A percentile compares a stretch with the other conserved stretches of the same genome.
These are phyloP conservation scores for Sarcophaga rosellei DNA, from an alignment of 2,888 invertebrate genomes.

Conservation along the genomic window DNA sequence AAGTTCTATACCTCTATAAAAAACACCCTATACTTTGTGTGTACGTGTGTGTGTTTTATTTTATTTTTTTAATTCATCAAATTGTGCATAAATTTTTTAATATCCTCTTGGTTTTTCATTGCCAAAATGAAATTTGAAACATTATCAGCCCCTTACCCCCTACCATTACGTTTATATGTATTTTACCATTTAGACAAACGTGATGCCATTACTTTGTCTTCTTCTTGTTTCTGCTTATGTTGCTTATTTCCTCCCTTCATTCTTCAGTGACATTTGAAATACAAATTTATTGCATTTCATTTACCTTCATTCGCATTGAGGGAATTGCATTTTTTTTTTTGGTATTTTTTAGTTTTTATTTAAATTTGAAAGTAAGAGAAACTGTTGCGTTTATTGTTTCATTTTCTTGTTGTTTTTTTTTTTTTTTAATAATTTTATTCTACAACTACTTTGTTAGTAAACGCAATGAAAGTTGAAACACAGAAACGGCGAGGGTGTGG, in stretches of 20 bases:
- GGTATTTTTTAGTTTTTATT: conserved; percentile 20
- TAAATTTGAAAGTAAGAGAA: background rate
- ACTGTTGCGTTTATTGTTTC: conserved; percentile 18
- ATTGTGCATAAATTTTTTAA: no score
- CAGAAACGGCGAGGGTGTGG: background rate
- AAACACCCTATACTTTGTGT: background rate
- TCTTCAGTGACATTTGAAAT: conserved; percentile 58
- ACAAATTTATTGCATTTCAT: conserved; percentile 62
- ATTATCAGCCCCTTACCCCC: no score
- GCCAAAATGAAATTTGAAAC: background rate
- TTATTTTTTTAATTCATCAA: no score
- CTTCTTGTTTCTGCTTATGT: background rate
- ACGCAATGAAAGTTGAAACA: background rate
- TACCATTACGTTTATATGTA: conserved; percentile 25
- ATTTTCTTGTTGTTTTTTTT: conserved; percentile 23
- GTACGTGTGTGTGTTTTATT: background rate
- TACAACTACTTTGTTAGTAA: conserved; percentile 29
- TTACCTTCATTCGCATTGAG: conserved; percentile 38
- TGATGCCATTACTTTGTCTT: conserved; percentile 52
- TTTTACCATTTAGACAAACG: conserved; percentile 58
- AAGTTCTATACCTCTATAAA: no score
- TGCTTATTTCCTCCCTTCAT: conserved; percentile 26
- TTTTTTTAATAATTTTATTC: conserved; percentile 9
- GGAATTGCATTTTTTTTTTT: conserved; percentile 3
- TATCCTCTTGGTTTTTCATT: background rate